phyloP scores from a whole-genome alignment of 1,140 invertebrate species.

The Hyposmocoma kahamanoa region DNA sequence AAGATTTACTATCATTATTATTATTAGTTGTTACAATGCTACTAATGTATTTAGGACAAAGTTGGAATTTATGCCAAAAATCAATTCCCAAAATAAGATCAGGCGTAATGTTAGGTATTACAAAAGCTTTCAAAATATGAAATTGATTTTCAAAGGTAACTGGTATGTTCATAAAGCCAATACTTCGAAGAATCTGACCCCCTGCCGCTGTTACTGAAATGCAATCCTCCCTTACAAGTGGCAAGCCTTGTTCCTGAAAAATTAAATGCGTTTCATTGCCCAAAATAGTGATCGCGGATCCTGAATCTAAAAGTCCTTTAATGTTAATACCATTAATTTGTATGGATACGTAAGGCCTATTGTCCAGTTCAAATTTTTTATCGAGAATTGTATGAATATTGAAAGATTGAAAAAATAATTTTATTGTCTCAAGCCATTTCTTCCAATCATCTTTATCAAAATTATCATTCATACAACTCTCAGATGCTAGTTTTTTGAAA shows the following conservation, averaged over 20 bases:
- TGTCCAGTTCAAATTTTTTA: background rate
- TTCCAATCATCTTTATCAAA: constrained; percentile 10
- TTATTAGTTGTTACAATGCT: no score
- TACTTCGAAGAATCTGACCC: constrained; percentile 5
- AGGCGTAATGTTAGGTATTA: constrained; percentile 11
- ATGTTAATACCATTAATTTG: constrained; percentile 5
- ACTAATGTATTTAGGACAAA: constrained; percentile 6
- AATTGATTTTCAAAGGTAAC: constrained; percentile 11
- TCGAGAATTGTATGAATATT: constrained; percentile 12
- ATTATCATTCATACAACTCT: background rate
- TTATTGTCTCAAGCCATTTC: constrained; percentile 7
- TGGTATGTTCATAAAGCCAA: constrained; percentile 15
- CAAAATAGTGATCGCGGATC: constrained; percentile 16
- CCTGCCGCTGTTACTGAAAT: constrained; percentile 4
- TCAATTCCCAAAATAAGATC: constrained; percentile 7
- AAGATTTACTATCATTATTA: no score
- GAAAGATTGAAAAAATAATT: constrained; percentile 7
- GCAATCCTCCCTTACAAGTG: background rate
- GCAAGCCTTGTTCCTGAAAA: background rate
- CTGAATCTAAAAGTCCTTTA: constrained; percentile 18
- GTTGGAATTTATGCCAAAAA: constrained; percentile 13
- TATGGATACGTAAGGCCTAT: constrained; percentile 5
- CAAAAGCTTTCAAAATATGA: constrained; percentile 11
- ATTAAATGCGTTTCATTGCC: constrained; percentile 12
- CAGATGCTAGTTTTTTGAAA: constrained; percentile 21